A percentile compares a stretch with the other conserved stretches of the same genome.
Evolutionary conservation across 2,113 vertebrate species (phyloP).

Genomic region (Rhagologus leucostigma): DNA sequence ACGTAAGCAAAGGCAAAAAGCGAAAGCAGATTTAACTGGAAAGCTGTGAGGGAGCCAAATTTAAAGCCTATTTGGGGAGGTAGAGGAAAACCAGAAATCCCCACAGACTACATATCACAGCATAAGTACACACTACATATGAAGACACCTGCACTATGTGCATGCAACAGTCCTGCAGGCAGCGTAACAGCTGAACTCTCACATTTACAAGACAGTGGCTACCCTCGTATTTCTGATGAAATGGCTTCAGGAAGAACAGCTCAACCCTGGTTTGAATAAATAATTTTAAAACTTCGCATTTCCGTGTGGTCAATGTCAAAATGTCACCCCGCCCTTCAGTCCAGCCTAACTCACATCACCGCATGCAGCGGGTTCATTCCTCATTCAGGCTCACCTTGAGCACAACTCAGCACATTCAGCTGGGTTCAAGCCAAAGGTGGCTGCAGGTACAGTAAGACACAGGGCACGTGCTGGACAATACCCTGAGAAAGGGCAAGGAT

Average conservation of each 20-base stretch:
- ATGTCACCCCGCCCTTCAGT: rapidly evolving
- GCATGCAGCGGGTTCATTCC: neutral
- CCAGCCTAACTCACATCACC: neutral
- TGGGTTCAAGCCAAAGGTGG: neutral
- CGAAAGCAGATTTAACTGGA: neutral
- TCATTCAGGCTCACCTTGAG: neutral
- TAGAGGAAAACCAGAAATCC: neutral
- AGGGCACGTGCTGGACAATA: neutral
- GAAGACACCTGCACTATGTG: rapidly evolving
- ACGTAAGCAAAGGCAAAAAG: neutral
- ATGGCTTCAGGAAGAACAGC: neutral
- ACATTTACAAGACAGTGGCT: neutral
- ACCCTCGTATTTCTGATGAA: neutral
- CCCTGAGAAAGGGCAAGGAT: neutral
- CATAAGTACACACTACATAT: rapidly evolving
- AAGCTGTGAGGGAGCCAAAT: neutral
- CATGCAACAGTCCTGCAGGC: neutral
- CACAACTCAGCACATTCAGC: neutral
- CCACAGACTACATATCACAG: neutral
- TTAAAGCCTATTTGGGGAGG: neutral
- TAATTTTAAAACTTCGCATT: neutral
- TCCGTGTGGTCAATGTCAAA: neutral
- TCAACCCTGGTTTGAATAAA: neutral
- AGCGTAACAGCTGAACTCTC: neutral
- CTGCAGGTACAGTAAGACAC: neutral